These are phyloP conservation scores for Oxystoma pomonae DNA, from an alignment of 2,888 invertebrate species.

Conservation along the genomic window DNA sequence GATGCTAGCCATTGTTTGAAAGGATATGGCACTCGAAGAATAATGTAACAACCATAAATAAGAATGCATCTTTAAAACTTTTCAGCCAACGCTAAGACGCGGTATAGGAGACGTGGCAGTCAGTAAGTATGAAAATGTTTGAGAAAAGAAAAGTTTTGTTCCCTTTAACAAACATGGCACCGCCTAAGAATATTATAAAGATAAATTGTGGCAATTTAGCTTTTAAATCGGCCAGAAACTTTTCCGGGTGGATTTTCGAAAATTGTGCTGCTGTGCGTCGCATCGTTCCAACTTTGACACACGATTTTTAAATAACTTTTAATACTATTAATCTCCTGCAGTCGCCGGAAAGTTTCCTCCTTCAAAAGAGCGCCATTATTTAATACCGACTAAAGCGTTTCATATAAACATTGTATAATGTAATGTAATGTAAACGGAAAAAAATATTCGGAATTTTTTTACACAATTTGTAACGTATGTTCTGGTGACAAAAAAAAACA, in stretches of 20 bases:
- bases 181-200: not conserved
- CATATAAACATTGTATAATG: too few species aligned
- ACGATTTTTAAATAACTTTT: not conserved
- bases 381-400: too few species aligned
- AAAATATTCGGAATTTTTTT: too few species aligned
- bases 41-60: too few species aligned
- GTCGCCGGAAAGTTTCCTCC: not conserved
- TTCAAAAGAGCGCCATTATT: too few species aligned
- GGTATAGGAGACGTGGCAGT: not conserved
- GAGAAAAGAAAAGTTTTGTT: not conserved
- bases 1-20: too few species aligned
- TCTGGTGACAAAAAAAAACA: too few species aligned
- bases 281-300: not conserved
- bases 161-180: not conserved
- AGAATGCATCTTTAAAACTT: too few species aligned
- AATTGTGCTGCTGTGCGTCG: not conserved
- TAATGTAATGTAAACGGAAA: too few species aligned
- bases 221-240: not conserved
- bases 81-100: not conserved
- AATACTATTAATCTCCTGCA: not conserved
- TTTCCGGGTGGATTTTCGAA: too few species aligned
- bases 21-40: too few species aligned
- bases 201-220: not conserved
- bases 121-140: not conserved
- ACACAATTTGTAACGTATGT: too few species aligned